phyloP scores from a whole-genome alignment of 30 jellyfish, hydroid and myxozoan genomes.

The Aurelia sp. region DNA sequence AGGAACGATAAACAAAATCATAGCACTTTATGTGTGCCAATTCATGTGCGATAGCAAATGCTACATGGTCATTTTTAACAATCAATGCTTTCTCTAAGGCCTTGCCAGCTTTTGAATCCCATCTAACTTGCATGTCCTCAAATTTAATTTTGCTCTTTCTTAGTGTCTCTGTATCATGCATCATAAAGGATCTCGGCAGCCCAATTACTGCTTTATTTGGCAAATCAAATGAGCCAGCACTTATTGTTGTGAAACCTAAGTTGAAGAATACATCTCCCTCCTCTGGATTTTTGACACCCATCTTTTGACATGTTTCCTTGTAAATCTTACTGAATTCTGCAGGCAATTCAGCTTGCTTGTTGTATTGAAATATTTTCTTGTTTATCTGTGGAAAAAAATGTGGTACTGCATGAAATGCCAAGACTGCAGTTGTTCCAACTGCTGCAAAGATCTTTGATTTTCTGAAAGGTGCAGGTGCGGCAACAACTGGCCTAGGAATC shows the following conservation, averaged over 20 bases:
- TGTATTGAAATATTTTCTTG: constrained; percentile 18
- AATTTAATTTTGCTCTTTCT: constrained; percentile 38
- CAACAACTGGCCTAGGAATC: constrained; percentile 7
- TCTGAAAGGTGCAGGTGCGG: constrained; percentile 10
- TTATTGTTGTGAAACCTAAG: constrained; percentile 65
- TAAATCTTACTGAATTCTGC: constrained; percentile 28
- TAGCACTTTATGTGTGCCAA: constrained; percentile 75
- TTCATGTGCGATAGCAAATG: constrained; percentile 87
- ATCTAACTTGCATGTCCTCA: constrained; percentile 51
- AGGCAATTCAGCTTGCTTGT: constrained; percentile 30
- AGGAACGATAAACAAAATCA: constrained; percentile 55
- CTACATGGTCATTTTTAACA: constrained; percentile 63
- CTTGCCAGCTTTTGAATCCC: constrained; percentile 71
- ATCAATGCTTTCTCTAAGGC: constrained; percentile 61
- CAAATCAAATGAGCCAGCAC: constrained; percentile 82
- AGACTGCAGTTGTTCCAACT: constrained; percentile 54
- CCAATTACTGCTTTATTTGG: constrained; percentile 87
- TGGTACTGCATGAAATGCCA: constrained; percentile 73
- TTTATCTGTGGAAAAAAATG: constrained; percentile 75
- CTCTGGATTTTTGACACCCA: constrained; percentile 49
- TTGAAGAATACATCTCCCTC: constrained; percentile 37
- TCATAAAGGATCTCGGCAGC: constrained; percentile 65
- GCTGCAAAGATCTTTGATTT: constrained; percentile 46
- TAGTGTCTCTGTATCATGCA: constrained; percentile 35
- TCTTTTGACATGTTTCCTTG: constrained; percentile 59